Conservation (phyloP, 2,888 invertebrate genomes). For the Sepiola atlantica region DNA sequence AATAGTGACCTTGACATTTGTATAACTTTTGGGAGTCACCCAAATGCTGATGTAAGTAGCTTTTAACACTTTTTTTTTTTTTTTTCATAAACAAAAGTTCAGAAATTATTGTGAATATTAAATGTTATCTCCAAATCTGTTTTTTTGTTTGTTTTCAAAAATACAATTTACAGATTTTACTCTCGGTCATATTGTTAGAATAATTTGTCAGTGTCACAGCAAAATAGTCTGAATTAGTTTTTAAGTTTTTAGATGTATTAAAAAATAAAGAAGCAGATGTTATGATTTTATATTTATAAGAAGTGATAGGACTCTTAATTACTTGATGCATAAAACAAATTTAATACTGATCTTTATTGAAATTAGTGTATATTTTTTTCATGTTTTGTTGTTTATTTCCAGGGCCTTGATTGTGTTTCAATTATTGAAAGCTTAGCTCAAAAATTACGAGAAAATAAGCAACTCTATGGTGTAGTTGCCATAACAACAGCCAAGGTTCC, state of each 20-base stretch:
- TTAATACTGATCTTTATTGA: not conserved
- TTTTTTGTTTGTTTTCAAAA: not conserved
- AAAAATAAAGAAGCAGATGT: not conserved
- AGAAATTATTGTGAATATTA: too few species aligned
- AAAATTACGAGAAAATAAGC: conserved; percentile 70
- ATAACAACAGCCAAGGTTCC: conserved; percentile 80
- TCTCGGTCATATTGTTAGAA: not conserved
- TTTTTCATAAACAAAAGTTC: too few species aligned
- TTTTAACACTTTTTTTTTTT: not conserved
- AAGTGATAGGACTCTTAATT: not conserved
- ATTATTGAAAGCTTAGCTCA: conserved; percentile 74
- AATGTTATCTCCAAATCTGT: not conserved
- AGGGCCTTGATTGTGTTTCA: conserved; percentile 72
- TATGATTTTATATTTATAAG: not conserved
- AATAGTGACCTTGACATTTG: conserved; percentile 80
- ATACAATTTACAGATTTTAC: not conserved
- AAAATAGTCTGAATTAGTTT: not conserved
- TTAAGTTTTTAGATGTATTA: not conserved
- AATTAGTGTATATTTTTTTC: not conserved
- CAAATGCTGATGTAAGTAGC: conserved; percentile 71
- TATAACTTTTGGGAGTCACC: conserved; percentile 76
- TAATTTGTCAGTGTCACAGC: not conserved
- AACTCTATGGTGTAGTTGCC: conserved; percentile 75
- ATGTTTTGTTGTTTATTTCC: not conserved
- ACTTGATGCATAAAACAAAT: not conserved